These are phyloP conservation scores for Bimastos eiseni DNA, from an alignment of 2,888 invertebrate genomes.

Conservation along the genomic window DNA sequence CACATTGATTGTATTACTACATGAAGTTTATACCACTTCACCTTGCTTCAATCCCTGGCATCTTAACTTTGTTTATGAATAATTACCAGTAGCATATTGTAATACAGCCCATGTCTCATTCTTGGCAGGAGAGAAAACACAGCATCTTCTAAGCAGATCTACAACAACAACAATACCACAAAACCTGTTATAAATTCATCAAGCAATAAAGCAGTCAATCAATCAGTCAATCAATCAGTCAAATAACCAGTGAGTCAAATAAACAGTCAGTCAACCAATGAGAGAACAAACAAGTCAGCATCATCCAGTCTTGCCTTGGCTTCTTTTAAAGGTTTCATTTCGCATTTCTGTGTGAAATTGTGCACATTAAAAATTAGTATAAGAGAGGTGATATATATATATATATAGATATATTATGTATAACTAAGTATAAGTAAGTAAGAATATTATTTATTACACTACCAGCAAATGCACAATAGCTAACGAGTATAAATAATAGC, in stretches of 20 bases:
- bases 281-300: not conserved
- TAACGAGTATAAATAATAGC: no score
- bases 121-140: slow-evolving; percentile 89
- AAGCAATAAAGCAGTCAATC: not conserved
- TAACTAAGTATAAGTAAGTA: no score
- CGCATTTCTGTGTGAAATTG: no score
- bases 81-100: slow-evolving; percentile 90
- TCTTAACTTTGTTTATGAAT: no score
- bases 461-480: no score
- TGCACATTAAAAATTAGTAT: no score
- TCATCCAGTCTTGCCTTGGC: no score
- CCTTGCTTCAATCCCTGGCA: not conserved
- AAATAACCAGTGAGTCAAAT: not conserved
- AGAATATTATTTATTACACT: no score
- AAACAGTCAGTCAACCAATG: not conserved
- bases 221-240: not conserved
- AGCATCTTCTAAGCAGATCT: slow-evolving; percentile 86
- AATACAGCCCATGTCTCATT: slow-evolving; percentile 95
- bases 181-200: not conserved
- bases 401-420: no score
- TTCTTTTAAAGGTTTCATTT: no score
- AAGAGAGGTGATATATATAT: no score
- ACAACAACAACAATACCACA: slow-evolving; percentile 19
- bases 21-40: not conserved
- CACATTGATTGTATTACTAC: no score